phyloP scores from a whole-genome alignment of 1,140 invertebrate species.

The Drosophila quadrilineata region DNA sequence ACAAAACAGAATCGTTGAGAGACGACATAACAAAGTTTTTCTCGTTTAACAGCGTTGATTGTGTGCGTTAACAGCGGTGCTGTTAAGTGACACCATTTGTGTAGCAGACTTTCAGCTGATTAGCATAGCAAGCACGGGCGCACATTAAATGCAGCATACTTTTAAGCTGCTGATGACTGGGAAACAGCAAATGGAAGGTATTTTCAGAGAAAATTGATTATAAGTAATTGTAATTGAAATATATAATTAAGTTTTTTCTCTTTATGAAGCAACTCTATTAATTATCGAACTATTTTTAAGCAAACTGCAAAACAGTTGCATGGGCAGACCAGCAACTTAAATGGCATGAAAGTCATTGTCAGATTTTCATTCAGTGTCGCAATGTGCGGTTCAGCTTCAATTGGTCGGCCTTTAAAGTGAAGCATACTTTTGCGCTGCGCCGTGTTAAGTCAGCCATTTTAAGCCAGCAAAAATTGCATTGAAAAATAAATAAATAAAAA shows the following conservation, averaged over 20 bases:
- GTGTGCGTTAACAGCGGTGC: too few species aligned
- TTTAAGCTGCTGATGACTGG: conserved; percentile 7
- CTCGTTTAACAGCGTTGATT: conserved; percentile 7
- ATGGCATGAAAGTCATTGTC: too few species aligned
- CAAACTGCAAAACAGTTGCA: too few species aligned
- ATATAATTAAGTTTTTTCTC: too few species aligned
- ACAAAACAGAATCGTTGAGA: too few species aligned
- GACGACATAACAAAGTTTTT: too few species aligned
- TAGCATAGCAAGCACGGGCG: not conserved
- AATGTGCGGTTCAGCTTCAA: not conserved
- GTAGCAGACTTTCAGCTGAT: too few species aligned
- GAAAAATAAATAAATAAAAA: not conserved
- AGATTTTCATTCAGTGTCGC: not conserved
- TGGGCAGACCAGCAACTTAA: too few species aligned
- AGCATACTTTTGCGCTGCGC: conserved; percentile 11
- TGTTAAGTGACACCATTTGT: too few species aligned
- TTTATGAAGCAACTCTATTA: too few species aligned
- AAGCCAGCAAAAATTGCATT: not conserved
- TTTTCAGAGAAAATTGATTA: not conserved
- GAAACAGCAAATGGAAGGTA: not conserved
- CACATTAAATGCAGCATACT: conserved; percentile 13
- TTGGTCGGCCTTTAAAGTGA: not conserved
- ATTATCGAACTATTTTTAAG: too few species aligned
- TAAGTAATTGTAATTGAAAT: not conserved
- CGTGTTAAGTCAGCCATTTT: not conserved